Evolutionary conservation across 2,113 vertebrate genomes (phyloP).

Genomic region (Bos indicus): DNA sequence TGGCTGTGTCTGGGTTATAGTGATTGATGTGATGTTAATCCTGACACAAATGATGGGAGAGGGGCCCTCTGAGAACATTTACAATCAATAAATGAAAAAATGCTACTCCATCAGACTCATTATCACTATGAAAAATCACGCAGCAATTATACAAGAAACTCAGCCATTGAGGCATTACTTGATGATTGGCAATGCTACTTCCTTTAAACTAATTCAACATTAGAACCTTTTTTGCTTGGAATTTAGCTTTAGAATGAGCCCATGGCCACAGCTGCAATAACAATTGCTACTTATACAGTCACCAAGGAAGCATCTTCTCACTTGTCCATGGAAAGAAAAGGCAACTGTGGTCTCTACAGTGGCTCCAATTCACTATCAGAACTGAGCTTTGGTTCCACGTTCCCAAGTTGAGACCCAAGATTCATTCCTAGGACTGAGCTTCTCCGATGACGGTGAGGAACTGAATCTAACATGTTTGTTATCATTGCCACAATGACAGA

Average conservation of each 20-base stretch:
- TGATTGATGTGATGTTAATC: slow-evolving; percentile 46
- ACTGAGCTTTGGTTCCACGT: background rate
- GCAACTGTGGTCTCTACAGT: background rate
- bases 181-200: background rate
- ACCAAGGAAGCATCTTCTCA: background rate
- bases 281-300: background rate
- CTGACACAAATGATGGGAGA: background rate
- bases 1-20: slow-evolving; percentile 34
- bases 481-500: background rate
- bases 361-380: background rate
- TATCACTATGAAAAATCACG: slow-evolving; percentile 51
- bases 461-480: background rate
- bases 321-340: background rate
- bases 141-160: slow-evolving; percentile 3
- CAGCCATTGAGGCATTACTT: background rate
- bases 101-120: slow-evolving; percentile 20
- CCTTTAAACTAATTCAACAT: background rate
- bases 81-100: slow-evolving; percentile 47
- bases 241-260: background rate
- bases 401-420: background rate
- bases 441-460: rapidly evolving
- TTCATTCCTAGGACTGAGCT: background rate
- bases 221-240: background rate
- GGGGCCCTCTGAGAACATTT: slow-evolving; percentile 18
- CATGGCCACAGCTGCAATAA: background rate